Base-by-base conservation (phyloP, 1,140 invertebrate species). In the Lepidurus arcticus region DNA sequence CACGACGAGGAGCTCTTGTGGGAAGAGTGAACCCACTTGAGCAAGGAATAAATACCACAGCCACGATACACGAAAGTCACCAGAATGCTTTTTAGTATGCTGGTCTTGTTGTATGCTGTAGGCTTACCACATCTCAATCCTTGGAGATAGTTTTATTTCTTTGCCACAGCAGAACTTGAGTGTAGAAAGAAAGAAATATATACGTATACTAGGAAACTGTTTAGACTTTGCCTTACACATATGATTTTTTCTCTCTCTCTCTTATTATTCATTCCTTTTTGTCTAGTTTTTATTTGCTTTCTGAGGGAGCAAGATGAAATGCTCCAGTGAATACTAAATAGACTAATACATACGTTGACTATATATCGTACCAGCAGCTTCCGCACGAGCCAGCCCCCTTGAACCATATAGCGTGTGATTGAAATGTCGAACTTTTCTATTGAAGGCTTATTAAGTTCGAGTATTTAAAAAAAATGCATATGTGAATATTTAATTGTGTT, bases 271-370 rank as follows among this genome's bases (percentile, higher is more conserved):
- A n/a, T 65, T 13, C 11, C 47, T 13, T 21, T 21, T 65, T 21
- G 6, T 21, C 13, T 21, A 13, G 5, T 65, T 13, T 65, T 65
- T 13, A 16, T n/a, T 6, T 6, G 47, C 47, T 11, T n/a, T 65
- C 13, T 13, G 8, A 13, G 47, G 26, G 26, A 26, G 26, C 26
- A 26, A 65, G 21, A 21, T 65, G 47, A 65, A 65, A 65, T 21
- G 47, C 47, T 65, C 47, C 13, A 65, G 47, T 65, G 47, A 65
- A 65, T 65, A 65, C 21, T 65, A 65, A 65, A 21, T 65, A 65
- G 47, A 21, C 47, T 65, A 21, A 65, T 26, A 65, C 2, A 65
- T 65, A 21, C 21, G 13, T 65, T 65, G 47, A 65, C 13, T 65
- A 65, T 65, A 65, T 8, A 26, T 1, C 1, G 2, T 26, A 26